phyloP scores from a whole-genome alignment of 1,140 invertebrate genomes.

The Bombyx mandarina region DNA sequence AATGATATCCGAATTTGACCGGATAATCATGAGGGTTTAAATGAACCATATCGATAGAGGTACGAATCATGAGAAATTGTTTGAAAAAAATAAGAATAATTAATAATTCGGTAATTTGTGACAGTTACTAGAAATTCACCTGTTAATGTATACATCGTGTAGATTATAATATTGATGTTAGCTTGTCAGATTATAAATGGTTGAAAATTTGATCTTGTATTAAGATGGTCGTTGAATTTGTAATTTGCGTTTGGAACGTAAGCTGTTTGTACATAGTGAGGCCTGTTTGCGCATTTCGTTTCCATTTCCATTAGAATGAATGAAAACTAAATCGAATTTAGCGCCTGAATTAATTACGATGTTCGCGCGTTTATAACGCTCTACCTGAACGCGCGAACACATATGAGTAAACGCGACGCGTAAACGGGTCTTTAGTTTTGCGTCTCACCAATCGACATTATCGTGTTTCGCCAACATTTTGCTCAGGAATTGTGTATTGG shows the following conservation, averaged over 20 bases:
- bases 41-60: slow-evolving; percentile 63
- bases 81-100: slow-evolving; percentile 47
- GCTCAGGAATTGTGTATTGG: slow-evolving; percentile 67
- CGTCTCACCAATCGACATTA: slow-evolving; percentile 8
- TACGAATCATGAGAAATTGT: slow-evolving; percentile 54
- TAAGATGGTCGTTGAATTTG: slow-evolving; percentile 61
- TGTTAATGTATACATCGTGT: slow-evolving; percentile 69
- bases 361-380: no score
- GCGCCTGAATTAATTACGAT: no score
- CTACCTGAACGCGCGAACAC: not conserved
- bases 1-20: slow-evolving; percentile 40
- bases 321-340: no score
- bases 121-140: slow-evolving; percentile 38
- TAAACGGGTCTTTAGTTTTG: not conserved
- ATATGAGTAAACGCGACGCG: not conserved
- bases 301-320: slow-evolving; percentile 25
- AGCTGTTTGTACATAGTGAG: slow-evolving; percentile 1
- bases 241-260: slow-evolving; percentile 34
- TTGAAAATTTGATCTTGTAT: slow-evolving; percentile 56
- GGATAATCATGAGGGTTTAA: slow-evolving; percentile 38
- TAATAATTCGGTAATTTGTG: slow-evolving; percentile 56
- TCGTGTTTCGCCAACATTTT: slow-evolving; percentile 20
- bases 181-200: slow-evolving; percentile 55
- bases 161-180: slow-evolving; percentile 64
- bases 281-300: slow-evolving; percentile 7